Percentiles rank a stretch among this genome's conserved stretches.
Evolutionary conservation across 1,140 invertebrate genomes (phyloP).

Genomic region (Protaetia brevitarsis): DNA sequence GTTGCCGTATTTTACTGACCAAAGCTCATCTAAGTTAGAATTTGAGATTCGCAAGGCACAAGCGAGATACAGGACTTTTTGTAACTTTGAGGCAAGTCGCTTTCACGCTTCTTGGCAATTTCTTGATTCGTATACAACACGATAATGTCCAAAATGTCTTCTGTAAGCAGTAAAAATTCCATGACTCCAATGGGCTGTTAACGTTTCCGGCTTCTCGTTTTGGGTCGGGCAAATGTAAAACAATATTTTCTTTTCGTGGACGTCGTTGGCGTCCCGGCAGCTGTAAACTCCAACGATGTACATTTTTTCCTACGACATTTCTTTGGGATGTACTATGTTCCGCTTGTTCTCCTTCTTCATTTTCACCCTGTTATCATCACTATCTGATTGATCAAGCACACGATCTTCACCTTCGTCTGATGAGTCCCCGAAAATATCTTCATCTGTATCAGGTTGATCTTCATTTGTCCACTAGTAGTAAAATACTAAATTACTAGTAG

Average conservation of each 20-base stretch:
- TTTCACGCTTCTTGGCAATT: slow-evolving; percentile 21
- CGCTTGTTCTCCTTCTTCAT: slow-evolving; percentile 6
- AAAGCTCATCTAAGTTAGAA: slow-evolving; percentile 21
- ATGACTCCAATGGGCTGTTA: background rate
- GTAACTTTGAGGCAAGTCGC: background rate
- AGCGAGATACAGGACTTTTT: background rate
- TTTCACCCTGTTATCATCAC: slow-evolving; percentile 7
- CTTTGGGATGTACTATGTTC: background rate
- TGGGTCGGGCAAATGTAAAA: slow-evolving; percentile 16
- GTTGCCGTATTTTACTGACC: slow-evolving; percentile 22
- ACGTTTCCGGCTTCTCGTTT: slow-evolving; percentile 21
- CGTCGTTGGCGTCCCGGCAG: background rate
- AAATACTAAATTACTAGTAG: too few species aligned
- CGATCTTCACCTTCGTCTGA: slow-evolving; percentile 20
- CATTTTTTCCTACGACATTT: slow-evolving; percentile 18
- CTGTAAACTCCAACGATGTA: slow-evolving; percentile 11
- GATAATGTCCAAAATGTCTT: slow-evolving; percentile 22
- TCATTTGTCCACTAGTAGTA: too few species aligned
- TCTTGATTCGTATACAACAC: slow-evolving; percentile 25
- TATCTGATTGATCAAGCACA: slow-evolving; percentile 21
- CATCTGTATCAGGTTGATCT: too few species aligned
- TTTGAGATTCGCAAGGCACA: background rate
- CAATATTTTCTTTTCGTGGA: slow-evolving; percentile 11
- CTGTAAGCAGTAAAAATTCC: slow-evolving; percentile 23
- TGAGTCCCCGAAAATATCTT: too few species aligned